Base-by-base conservation (phyloP, 2,797 vertebrate genomes). In the Phataginus tricuspis region DNA sequence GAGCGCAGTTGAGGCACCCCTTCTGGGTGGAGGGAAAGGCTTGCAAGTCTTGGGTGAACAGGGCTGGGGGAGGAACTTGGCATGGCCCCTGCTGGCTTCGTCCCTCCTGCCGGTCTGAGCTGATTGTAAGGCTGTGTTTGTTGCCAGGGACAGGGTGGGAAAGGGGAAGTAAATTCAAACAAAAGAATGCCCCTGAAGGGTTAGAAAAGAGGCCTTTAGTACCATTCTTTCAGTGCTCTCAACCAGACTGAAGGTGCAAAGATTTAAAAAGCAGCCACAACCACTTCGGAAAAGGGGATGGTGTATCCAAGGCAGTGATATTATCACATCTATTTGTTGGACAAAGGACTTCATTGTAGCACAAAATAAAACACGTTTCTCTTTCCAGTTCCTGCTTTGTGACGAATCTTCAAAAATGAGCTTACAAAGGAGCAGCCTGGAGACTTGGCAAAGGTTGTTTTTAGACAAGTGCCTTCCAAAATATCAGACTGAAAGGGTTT, bases 331-430 rank as follows among this genome's bases (percentile, higher is more conserved):
- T 97, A 91, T 97, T 97, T 97, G 75, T 92, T 96, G 96, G 95
- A 98, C 98, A 98, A 98, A 98, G 98, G 95, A 63, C 82, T 90
- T 97, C 96, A 98, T 98, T 98, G 98, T 98, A 97, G 94, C 95
- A 95, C 96, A 98, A 97, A 98, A 98, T 98, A 98, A 98, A 98
- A 98, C 96, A 96, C 78, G 92, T 97, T 98, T 98, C 97, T 98
- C 89, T 85, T n/a, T 84, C 96, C 91, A 94, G 63, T 97, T 98
- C 92, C 96, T 95, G 59, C 97, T 98, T 97, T 88, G 96, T 98
- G 96, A 80, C 59, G 49, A n/a, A 96, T 97, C 95, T 98, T 98
- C 97, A 97, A 96, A 98, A 97, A 74, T 71, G 90, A 98, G 64
- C 72, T 84, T 95, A 94, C 86, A 97, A 97, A 96, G 96, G 96